Evolutionary conservation across 2,113 vertebrate genomes (phyloP), one percentile per base, ranked within the genome.

Genomic region (Eurypyga helias): DNA sequence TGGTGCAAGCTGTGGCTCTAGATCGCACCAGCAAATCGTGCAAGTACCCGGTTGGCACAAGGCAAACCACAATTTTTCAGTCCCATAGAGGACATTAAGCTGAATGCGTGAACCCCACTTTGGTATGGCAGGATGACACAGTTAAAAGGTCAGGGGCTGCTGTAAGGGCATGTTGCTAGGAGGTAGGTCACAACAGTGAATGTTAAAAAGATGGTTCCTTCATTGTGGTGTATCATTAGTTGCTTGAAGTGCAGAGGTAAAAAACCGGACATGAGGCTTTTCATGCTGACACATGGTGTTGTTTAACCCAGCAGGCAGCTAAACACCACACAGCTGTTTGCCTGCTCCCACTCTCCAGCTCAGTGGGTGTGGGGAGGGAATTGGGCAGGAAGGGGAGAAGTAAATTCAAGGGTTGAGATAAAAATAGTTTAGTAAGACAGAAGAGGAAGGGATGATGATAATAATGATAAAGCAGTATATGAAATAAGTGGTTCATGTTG

Each of bases 221-320:
- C 1, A 0, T 26, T 85, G 48, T 20, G 15, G 17, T 60, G 29
- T 69, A 46, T 72, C 14, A 2, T 31, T 58, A 3, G 1, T 38
- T 76, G 11, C 38, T 25, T n/a, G 31, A 71, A 87, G 36, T 70
- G 13, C 54, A 49, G n/a, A 61, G 19, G 29, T 9, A 31, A 19
- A 85, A 31, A 7, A 72, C 18, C 4, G 2, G 57, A 65, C 10
- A 9, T 60, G 33, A 60, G 49, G 20, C 11, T 81, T 66, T 23
- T 51, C 54, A 61, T 18, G 8, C 4, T 25, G 67, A 83, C 61
- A 38, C 24, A 69, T 41, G 41, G 41, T 41, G 41, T 9, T 41
- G 41, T 41, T 41, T 41, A 41, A 41, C 41, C 41, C 41, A 41
- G 41, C 41, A 41, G 12, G 41, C 41, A 41, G 41, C 41, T 41